Evolutionary conservation across 2,113 vertebrate genomes (phyloP).

Genomic region (Lagopus leucura): DNA sequence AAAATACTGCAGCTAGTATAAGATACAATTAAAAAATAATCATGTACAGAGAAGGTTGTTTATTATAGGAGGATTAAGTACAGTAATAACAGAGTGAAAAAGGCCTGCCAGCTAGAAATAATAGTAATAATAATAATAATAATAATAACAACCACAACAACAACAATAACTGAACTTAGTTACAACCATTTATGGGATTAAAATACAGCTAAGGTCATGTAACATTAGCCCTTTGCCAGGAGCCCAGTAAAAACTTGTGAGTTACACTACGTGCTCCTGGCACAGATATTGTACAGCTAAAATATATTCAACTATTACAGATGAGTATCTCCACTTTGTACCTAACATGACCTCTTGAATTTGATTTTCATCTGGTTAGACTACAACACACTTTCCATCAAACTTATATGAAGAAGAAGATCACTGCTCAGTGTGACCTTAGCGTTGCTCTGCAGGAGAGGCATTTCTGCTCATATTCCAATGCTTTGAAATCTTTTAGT

Average conservation of each 20-base stretch:
- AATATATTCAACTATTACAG: background rate
- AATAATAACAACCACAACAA: background rate
- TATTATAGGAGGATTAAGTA: background rate
- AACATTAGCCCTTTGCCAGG: conserved; percentile 6
- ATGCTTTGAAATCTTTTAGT: background rate
- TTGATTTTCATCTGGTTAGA: background rate
- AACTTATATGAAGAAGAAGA: background rate
- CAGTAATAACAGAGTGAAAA: background rate
- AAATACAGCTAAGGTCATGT: conserved; percentile 32
- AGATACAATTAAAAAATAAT: background rate
- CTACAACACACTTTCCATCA: background rate
- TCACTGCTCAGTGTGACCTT: background rate
- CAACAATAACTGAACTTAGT: background rate
- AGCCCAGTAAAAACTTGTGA: conserved; percentile 13
- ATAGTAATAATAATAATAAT: background rate
- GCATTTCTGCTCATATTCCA: background rate
- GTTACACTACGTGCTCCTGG: background rate
- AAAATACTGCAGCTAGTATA: background rate
- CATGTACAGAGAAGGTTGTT: background rate
- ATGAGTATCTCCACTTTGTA: background rate
- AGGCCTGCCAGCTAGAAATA: background rate
- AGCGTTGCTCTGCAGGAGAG: background rate
- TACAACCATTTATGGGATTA: conserved; percentile 49
- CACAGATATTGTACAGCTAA: background rate
- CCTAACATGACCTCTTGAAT: background rate